Evolutionary conservation across 2,113 vertebrate species (phyloP), one percentile per base, ranked within the genome.

Genomic region (Ophthalmotilapia sp.): DNA sequence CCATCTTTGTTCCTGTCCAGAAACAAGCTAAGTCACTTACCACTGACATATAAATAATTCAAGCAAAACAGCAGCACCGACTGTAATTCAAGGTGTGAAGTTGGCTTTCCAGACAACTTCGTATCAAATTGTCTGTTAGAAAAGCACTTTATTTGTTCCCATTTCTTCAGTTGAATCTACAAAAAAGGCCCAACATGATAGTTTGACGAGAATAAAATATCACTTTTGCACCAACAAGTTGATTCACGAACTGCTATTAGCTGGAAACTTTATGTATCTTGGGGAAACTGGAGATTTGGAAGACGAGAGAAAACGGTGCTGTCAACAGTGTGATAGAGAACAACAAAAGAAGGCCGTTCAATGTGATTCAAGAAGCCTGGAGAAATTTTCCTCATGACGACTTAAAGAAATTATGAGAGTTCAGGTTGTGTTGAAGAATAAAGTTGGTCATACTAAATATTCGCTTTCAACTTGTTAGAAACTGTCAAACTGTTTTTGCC

Each of bases 301-400:
- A 38, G 31, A 65, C 6, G 5, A n/a, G 31, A 62, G 17, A 62
- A 62, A 62, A 62, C 0, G 0, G 4, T 38, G 3, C 3, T 3
- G 15, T 62, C 29, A 19, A 62, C 2, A 62, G 58, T 62, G 15
- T 36, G 58, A 62, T 62, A 0, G 6, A 33, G 0, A 33, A 36
- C 58, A 1, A 0, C 15, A 33, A 33, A 62, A 36, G 56, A 19
- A 60, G 29, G 6, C 29, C 58, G 33, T 36, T 62, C 29, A 62
- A 36, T 62, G 29, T 19, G 9, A 19, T 11, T 36, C 58, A 33
- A 36, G 58, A 62, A 62, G 29, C 58, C 29, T 11, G 29, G 29
- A 62, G 0, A 62, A 11, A 1, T 36, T 33, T 62, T 62, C 58
- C 29, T 36, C 58, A 11, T 4, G 58, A 33, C 2, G 15, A 62